Evolutionary conservation across 1,140 invertebrate species (phyloP), one percentile per base, ranked within the genome.

Genomic region (Yoshiicerus persimilis): DNA sequence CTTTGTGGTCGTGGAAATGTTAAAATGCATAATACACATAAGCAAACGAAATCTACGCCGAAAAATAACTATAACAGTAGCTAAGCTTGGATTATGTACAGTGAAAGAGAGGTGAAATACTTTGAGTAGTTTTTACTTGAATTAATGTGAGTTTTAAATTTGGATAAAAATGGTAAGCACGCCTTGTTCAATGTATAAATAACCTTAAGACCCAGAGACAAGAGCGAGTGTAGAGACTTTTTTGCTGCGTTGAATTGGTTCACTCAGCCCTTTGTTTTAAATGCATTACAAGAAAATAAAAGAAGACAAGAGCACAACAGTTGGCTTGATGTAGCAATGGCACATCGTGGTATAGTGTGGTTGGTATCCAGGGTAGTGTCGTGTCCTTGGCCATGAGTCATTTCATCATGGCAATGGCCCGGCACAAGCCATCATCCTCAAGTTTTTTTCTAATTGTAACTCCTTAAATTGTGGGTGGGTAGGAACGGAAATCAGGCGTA

Each of bases 261-360:
- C 16, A 36, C 32, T 77, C 32, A n/a, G 75, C 9, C 75, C 38
- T 80, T 80, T 80, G 30, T 36, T 80, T 38, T n/a, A 16, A 80
- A 2, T 13, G 75, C 20, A 23, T n/a, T 36, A 70, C 30, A 70
- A 30, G 75, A 20, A 38, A 80, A 80, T 8, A n/a, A 80, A 80
- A 80, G 75, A 80, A 80, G 32, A 80, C 75, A 80, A 80, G 75
- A 80, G 75, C 75, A 80, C 75, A 34, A 80, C 75, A 80, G 32
- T 80, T 80, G 75, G 75, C 32, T 10, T 25, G 30, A 80, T 80
- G 75, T 36, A 80, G 75, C 3, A 80, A 80, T 36, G 75, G 75
- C 32, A 80, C 16, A 38, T 80, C 75, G 66, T 30, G 75, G 75
- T n/a, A 80, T 10, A 38, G 36, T 34, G 66, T 30, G 66, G 13